Percentiles rank a stretch among this genome's conserved stretches.
phyloP scores from a whole-genome alignment of 2,113 vertebrate species.

The Aramus guarauna region DNA sequence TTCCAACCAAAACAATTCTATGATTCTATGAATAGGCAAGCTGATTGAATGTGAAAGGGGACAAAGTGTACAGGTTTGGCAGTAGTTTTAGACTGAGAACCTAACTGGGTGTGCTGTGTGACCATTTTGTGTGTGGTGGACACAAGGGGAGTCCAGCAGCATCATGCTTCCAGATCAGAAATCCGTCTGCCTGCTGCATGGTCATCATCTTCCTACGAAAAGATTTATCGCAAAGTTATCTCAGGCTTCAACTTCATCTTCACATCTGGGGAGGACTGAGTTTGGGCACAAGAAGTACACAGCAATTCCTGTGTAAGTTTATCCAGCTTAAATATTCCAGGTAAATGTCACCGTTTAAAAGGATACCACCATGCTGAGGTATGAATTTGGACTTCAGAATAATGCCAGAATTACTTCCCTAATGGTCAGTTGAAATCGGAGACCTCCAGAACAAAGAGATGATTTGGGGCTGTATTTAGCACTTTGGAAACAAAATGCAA shows the following conservation, averaged over 20 bases:
- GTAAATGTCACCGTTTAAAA: not conserved
- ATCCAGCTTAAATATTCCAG: not conserved
- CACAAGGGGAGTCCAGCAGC: not conserved
- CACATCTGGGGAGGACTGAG: not conserved
- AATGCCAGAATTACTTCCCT: not conserved
- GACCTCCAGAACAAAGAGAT: not conserved
- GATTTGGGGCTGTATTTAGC: rapidly evolving
- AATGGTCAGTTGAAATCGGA: not conserved
- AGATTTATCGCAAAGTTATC: not conserved
- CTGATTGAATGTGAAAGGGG: not conserved
- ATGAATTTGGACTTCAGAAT: not conserved
- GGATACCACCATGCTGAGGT: not conserved
- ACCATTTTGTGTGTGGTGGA: not conserved
- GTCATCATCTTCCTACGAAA: not conserved
- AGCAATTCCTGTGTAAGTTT: not conserved
- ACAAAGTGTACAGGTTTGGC: not conserved
- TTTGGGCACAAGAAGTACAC: not conserved
- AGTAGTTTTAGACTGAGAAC: not conserved
- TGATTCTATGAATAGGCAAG: not conserved
- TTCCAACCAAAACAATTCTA: too few species aligned
- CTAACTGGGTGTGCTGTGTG: not conserved
- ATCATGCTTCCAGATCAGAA: not conserved
- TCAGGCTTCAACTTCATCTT: not conserved
- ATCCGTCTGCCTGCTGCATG: not conserved
- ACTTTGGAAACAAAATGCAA: not conserved